These are phyloP conservation scores for Dermolepida albohirtum DNA, from an alignment of 2,888 invertebrate genomes.

Conservation along the genomic window DNA sequence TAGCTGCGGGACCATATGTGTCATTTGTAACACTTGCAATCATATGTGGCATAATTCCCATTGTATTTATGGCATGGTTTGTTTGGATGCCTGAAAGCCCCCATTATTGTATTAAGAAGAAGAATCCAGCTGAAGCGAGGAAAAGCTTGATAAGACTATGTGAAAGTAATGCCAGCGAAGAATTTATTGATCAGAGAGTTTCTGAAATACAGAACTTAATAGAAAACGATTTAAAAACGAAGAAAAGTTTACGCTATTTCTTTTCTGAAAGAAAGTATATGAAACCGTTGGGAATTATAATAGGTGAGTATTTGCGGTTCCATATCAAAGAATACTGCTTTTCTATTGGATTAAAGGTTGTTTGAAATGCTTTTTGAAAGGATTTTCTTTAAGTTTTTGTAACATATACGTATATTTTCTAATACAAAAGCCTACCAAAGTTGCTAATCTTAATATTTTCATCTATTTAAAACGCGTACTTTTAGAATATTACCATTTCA, in stretches of 20 bases:
- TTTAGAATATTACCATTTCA: too few relatives aligned
- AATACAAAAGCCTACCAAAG: too few relatives aligned
- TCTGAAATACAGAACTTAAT: constrained; percentile 60
- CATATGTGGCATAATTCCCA: constrained; percentile 58
- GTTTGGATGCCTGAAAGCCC: constrained; percentile 66
- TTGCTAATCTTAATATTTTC: too few relatives aligned
- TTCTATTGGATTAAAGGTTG: too few relatives aligned
- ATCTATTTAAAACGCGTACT: too few relatives aligned
- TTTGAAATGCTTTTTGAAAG: too few relatives aligned
- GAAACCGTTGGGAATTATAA: constrained; percentile 43
- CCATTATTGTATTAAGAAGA: constrained; percentile 63
- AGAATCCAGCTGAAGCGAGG: constrained; percentile 57
- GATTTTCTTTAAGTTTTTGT: too few relatives aligned
- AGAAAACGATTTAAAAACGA: constrained; percentile 58
- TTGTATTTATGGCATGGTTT: constrained; percentile 60
- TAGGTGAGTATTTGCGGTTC: constrained; percentile 22
- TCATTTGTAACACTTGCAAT: constrained; percentile 60
- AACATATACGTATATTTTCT: too few relatives aligned
- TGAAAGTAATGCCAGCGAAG: constrained; percentile 57
- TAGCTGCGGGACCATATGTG: constrained; percentile 61
- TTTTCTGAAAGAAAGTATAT: constrained; percentile 50
- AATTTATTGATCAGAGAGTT: constrained; percentile 61
- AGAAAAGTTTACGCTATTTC: constrained; percentile 55
- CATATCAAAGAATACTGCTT: too few relatives aligned
- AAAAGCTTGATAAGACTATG: constrained; percentile 55